Conservation (phyloP, 2,888 invertebrate species). For the Ophion ventricosus region DNA sequence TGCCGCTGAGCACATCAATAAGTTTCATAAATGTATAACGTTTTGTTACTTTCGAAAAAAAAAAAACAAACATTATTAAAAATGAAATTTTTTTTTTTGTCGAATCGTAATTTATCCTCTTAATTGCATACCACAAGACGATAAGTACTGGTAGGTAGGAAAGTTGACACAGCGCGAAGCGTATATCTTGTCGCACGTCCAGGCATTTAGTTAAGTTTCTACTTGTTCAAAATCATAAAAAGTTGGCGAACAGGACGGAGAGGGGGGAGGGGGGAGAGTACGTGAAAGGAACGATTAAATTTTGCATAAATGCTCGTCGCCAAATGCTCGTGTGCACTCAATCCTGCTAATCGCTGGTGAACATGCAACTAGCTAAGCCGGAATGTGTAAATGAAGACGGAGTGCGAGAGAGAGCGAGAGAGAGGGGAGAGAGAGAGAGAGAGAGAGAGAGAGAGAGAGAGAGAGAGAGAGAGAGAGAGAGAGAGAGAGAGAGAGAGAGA, state of each 20-base stretch:
- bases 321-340: constrained; percentile 37
- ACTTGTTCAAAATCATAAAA: constrained; percentile 22
- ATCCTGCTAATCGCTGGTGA: constrained; percentile 48
- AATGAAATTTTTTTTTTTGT: too few species aligned
- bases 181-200: constrained; percentile 18
- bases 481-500: constrained; percentile 4
- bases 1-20: too few species aligned
- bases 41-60: too few species aligned
- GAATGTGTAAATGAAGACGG: constrained; percentile 13
- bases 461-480: neutral
- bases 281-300: constrained; percentile 56
- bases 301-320: constrained; percentile 41
- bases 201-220: constrained; percentile 8
- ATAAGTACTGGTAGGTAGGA: constrained; percentile 11
- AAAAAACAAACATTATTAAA: too few species aligned
- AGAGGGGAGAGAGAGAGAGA: constrained; percentile 14
- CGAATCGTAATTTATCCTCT: too few species aligned
- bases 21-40: too few species aligned
- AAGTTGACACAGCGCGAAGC: constrained; percentile 9
- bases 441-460: neutral
- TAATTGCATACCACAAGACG: neutral
- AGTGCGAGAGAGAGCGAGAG: neutral
- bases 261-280: neutral
- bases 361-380: constrained; percentile 9
- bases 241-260: neutral